phyloP scores from a whole-genome alignment of 2,888 invertebrate species.

The Drosophila parthenogenetica region DNA sequence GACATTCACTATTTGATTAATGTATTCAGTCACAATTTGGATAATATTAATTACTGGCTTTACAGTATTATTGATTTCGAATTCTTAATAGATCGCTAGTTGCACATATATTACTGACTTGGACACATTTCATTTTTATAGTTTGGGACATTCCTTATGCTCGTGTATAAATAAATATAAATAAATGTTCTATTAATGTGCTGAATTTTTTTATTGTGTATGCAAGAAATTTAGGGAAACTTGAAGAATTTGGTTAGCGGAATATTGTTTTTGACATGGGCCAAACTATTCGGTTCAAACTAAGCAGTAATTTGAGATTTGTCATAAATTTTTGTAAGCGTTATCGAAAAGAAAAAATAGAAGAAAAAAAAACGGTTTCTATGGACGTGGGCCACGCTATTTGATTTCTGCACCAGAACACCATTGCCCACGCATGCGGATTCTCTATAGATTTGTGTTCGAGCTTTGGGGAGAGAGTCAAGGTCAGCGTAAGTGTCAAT shows the following conservation, averaged over 20 bases:
- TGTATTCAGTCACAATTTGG: too few species aligned
- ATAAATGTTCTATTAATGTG: constrained; percentile 26
- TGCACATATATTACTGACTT: too few species aligned
- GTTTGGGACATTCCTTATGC: too few species aligned
- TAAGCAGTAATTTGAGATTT: constrained; percentile 27
- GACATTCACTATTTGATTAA: too few species aligned
- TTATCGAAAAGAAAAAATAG: constrained; percentile 36
- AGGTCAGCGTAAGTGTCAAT: too few species aligned
- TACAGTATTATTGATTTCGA: too few species aligned
- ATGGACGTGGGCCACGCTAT: constrained; percentile 54
- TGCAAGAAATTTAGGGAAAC: constrained; percentile 53
- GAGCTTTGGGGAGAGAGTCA: constrained; percentile 1
- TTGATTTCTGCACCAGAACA: constrained; percentile 30
- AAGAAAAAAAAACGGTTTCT: constrained; percentile 47
- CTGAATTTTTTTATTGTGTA: constrained; percentile 51
- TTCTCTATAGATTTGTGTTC: constrained; percentile 38
- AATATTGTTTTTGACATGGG: constrained; percentile 25
- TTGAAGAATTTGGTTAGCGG: constrained; percentile 46
- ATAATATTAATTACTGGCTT: too few species aligned
- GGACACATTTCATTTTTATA: too few species aligned
- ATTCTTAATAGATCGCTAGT: too few species aligned
- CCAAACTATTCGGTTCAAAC: constrained; percentile 9
- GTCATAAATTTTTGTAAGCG: constrained; percentile 26
- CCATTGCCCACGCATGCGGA: constrained; percentile 55
- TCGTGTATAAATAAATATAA: too few species aligned